A percentile compares a stretch with the other conserved stretches of the same genome.
These are phyloP conservation scores for Akabosia matsudoensis DNA, from an alignment of 1,140 invertebrate genomes.

Conservation along the genomic window DNA sequence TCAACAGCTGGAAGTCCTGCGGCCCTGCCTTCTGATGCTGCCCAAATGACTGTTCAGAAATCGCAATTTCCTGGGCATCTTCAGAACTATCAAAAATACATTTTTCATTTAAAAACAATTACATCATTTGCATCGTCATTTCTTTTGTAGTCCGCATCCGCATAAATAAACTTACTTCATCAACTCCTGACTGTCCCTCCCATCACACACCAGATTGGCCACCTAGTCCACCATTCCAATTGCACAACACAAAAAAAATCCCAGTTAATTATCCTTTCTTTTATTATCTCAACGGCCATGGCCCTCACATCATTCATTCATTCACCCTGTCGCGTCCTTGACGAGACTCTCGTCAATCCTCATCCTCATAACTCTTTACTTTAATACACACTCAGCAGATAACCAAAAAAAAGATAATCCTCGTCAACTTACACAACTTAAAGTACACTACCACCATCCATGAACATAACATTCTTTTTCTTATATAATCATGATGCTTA, in stretches of 20 bases:
- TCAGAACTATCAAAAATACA: conserved; percentile 60
- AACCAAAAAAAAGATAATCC: no score
- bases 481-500: no score
- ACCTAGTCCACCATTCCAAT: no score
- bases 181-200: conserved; percentile 42
- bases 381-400: no score
- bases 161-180: conserved; percentile 44
- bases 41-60: conserved; percentile 88
- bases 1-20: conserved; percentile 93
- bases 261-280: neutral
- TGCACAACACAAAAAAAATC: neutral
- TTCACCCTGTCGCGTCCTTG: no score
- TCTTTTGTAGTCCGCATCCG: neutral
- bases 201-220: conserved; percentile 34
- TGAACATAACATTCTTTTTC: no score
- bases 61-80: conserved; percentile 77
- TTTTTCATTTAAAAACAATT: conserved; percentile 34
- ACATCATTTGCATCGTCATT: conserved; percentile 8
- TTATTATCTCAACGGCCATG: neutral
- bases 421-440: no score
- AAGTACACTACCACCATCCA: no score
- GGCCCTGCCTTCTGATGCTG: conserved; percentile 81
- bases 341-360: no score
- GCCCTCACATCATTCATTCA: neutral
- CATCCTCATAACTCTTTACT: no score